A percentile compares a stretch with the other conserved stretches of the same genome.
Evolutionary conservation across 2,113 vertebrate species (phyloP).

Genomic region (Clarias batrachus): DNA sequence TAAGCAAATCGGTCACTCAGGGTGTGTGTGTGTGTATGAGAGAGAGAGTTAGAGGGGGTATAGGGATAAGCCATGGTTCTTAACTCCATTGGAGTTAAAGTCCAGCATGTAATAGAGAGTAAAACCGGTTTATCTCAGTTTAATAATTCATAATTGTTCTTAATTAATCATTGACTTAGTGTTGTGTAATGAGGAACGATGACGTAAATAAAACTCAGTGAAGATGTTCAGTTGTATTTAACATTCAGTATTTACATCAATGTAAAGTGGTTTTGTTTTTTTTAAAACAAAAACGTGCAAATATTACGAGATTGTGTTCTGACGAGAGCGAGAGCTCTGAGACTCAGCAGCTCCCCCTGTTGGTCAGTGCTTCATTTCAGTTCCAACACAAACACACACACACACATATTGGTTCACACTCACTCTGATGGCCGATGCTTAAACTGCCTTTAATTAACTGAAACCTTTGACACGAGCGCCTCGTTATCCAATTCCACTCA

Average conservation of each 20-base stretch:
- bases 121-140: no score
- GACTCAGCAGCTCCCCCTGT: neutral
- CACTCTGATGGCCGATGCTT: neutral
- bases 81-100: conserved; percentile 8
- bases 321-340: neutral
- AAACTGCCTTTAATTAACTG: neutral
- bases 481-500: neutral
- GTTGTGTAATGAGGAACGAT: no score
- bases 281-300: neutral
- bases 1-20: neutral
- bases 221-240: no score
- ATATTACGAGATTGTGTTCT: neutral
- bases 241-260: neutral
- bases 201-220: no score
- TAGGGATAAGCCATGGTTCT: conserved; percentile 4
- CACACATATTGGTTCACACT: neutral
- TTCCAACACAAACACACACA: neutral
- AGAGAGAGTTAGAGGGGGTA: neutral
- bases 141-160: no score
- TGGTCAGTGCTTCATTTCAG: neutral
- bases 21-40: conserved; percentile 1
- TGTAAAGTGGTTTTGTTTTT: neutral
- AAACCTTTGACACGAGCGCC: neutral
- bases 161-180: no score
- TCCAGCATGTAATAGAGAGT: neutral